Percentiles rank a stretch among this genome's conserved stretches.
Conservation (phyloP, 2,888 invertebrate genomes). For the Yponomeuta sedellus region DNA sequence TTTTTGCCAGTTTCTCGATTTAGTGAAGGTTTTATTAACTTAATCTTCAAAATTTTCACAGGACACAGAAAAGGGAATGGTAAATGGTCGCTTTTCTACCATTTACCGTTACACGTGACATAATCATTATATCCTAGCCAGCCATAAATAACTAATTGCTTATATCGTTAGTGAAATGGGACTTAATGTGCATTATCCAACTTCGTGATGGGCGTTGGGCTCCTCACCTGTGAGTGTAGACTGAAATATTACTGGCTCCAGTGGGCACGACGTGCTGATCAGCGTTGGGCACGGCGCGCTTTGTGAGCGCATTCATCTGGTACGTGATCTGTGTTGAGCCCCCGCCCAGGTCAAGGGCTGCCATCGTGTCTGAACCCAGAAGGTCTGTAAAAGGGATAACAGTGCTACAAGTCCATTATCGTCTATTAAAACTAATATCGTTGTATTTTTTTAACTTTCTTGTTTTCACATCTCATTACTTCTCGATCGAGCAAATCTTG, state of each 20-base stretch:
- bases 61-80: too few species aligned
- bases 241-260: constrained; percentile 51
- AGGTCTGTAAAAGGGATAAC: constrained; percentile 32
- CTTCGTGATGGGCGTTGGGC: neutral
- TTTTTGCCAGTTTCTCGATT: too few species aligned
- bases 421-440: too few species aligned
- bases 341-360: constrained; percentile 95
- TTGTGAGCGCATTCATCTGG: constrained; percentile 45
- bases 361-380: constrained; percentile 75
- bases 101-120: too few species aligned
- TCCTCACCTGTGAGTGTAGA: constrained; percentile 69
- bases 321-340: constrained; percentile 83
- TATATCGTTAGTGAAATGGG: neutral
- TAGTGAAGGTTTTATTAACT: too few species aligned
- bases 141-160: too few species aligned
- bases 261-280: constrained; percentile 57
- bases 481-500: too few species aligned
- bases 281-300: constrained; percentile 29
- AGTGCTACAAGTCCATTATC: neutral
- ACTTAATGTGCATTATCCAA: neutral
- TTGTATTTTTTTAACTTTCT: too few species aligned
- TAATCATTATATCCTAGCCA: too few species aligned
- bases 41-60: too few species aligned
- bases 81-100: too few species aligned
- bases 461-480: too few species aligned